Conservation (phyloP, 1,140 invertebrate genomes). For the Gonatopus flavifemur region DNA sequence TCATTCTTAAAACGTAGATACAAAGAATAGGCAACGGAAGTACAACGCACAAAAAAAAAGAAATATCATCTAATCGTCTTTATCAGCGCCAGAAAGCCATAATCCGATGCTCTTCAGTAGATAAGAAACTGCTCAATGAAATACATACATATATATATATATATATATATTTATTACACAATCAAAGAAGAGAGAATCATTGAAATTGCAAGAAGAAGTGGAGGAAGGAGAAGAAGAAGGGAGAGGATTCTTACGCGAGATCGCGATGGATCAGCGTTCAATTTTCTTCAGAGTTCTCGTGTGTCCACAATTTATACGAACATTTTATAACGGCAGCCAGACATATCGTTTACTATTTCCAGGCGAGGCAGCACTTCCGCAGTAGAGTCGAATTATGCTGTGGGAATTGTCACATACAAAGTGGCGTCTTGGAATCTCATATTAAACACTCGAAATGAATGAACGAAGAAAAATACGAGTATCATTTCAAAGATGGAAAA, state of each 20-base stretch:
- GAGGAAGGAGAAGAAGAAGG: constrained; percentile 14
- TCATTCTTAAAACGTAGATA: no score
- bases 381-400: constrained; percentile 29
- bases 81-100: no score
- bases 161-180: no score
- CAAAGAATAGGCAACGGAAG: no score
- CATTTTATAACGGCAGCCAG: background rate
- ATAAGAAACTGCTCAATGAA: no score
- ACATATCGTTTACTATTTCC: constrained; percentile 34
- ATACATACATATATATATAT: constrained; percentile 5
- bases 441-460: constrained; percentile 7
- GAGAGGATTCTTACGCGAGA: constrained; percentile 3
- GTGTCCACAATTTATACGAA: constrained; percentile 21
- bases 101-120: no score
- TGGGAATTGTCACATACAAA: constrained; percentile 13
- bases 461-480: no score
- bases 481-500: no score
- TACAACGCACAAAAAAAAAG: no score
- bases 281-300: constrained; percentile 25
- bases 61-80: no score
- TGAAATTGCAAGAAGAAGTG: constrained; percentile 20
- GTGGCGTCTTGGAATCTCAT: background rate
- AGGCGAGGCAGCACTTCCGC: constrained; percentile 27
- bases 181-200: no score
- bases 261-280: constrained; percentile 16